Evolutionary conservation across 2,797 vertebrate genomes (phyloP).

Genomic region (Lepus townsendii): DNA sequence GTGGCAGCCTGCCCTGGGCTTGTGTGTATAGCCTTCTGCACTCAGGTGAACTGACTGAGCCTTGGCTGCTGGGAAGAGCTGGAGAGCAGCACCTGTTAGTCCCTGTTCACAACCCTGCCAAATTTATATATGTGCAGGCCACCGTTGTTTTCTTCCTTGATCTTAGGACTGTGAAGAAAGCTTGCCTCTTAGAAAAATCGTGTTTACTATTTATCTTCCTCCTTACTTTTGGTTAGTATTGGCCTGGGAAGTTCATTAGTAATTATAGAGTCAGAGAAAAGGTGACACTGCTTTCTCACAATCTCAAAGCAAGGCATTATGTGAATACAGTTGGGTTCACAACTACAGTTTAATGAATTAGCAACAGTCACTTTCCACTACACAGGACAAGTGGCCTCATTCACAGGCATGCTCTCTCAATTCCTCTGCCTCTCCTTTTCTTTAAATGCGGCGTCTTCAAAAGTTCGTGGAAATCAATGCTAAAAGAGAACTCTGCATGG

Average conservation of each 20-base stretch:
- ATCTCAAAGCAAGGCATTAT: slow-evolving; percentile 2
- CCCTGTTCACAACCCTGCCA: not conserved
- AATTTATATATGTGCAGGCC: not conserved
- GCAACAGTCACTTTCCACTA: not conserved
- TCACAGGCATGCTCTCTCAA: not conserved
- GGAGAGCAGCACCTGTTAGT: slow-evolving; percentile 67
- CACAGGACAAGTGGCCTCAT: slow-evolving; percentile 35
- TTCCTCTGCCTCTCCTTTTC: not conserved
- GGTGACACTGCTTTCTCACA: slow-evolving; percentile 48
- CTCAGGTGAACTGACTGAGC: slow-evolving; percentile 71
- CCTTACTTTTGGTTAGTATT: slow-evolving; percentile 56
- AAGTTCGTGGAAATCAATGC: no score
- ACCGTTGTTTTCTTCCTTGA: not conserved
- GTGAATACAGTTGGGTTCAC: slow-evolving; percentile 61
- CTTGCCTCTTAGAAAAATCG: slow-evolving; percentile 53
- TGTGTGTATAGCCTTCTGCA: slow-evolving; percentile 45
- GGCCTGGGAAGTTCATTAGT: slow-evolving; percentile 52
- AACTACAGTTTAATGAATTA: slow-evolving; percentile 63
- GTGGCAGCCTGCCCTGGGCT: not conserved
- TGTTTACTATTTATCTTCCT: slow-evolving; percentile 4
- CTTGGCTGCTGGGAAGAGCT: slow-evolving; percentile 63
- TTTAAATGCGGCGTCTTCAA: slow-evolving; percentile 19
- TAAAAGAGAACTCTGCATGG: no score
- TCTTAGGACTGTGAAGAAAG: slow-evolving; percentile 47
- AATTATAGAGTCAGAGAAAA: slow-evolving; percentile 44